phyloP scores from a whole-genome alignment of 2,888 invertebrate species.

The Sturmia bella region DNA sequence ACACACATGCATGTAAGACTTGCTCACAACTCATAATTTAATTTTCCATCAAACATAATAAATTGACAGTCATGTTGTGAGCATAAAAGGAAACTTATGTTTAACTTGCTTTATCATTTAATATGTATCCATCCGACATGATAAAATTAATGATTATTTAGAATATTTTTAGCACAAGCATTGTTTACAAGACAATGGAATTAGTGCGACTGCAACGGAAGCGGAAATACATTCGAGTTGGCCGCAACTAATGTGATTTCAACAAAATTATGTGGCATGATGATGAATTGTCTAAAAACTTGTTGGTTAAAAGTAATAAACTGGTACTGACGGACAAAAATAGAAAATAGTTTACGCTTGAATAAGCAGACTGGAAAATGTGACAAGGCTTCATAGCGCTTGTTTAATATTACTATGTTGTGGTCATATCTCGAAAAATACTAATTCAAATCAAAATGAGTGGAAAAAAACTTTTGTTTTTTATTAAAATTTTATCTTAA shows the following conservation, averaged over 20 bases:
- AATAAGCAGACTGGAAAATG: no score
- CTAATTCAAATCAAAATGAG: no score
- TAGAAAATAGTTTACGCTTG: no score
- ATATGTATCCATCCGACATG: conserved; percentile 9
- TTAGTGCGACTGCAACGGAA: conserved; percentile 17
- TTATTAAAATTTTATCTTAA: no score
- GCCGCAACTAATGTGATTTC: neutral
- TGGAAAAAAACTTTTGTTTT: no score
- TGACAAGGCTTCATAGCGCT: no score
- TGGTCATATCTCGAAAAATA: no score
- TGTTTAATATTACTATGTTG: no score
- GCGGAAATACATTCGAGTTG: conserved; percentile 16
- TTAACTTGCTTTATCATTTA: conserved; percentile 27
- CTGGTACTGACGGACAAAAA: neutral
- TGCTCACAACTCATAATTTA: conserved; percentile 12
- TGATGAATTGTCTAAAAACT: neutral
- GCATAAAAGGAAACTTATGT: conserved; percentile 32
- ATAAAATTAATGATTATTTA: conserved; percentile 49
- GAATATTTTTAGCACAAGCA: conserved; percentile 8
- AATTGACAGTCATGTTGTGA: conserved; percentile 28
- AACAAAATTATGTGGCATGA: neutral
- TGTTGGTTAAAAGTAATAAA: neutral
- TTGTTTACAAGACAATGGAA: conserved; percentile 34
- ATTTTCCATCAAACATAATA: conserved; percentile 25
- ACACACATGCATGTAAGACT: neutral